Conservation (phyloP, 2,888 invertebrate species). For the Himalopsyche japonica region DNA sequence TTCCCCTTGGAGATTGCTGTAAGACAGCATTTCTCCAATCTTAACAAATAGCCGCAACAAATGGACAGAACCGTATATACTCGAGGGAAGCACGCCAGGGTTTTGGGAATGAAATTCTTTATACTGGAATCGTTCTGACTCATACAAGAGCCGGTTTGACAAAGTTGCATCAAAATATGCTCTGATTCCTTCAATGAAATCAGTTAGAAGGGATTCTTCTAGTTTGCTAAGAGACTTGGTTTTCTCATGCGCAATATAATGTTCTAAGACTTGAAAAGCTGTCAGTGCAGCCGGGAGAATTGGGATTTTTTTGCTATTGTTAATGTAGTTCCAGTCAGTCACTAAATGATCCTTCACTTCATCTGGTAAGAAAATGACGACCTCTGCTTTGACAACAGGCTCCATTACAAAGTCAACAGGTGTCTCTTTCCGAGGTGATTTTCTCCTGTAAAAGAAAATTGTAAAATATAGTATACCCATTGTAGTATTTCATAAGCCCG, state of each 20-base stretch:
- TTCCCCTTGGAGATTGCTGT: neutral
- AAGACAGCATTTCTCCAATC: neutral
- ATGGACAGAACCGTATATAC: neutral
- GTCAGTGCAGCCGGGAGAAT: neutral
- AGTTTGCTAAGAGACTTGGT: neutral
- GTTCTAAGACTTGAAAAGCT: neutral
- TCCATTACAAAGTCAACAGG: constrained; percentile 43
- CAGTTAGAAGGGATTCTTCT: neutral
- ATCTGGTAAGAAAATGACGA: neutral
- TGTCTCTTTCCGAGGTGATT: neutral
- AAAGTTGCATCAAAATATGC: neutral
- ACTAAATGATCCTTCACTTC: neutral
- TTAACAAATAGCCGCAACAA: neutral
- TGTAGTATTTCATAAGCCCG: too few relatives aligned
- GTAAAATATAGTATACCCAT: too few relatives aligned
- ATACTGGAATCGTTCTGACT: neutral
- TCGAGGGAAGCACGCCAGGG: neutral
- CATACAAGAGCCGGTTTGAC: neutral
- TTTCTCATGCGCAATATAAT: neutral
- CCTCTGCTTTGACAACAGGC: constrained; percentile 44
- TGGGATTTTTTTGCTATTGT: neutral
- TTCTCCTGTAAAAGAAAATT: neutral
- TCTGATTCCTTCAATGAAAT: neutral
- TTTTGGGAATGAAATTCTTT: neutral
- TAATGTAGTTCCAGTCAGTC: neutral